These are phyloP conservation scores for Melinopterus prodromus DNA, from an alignment of 2,888 invertebrate genomes.

Conservation along the genomic window DNA sequence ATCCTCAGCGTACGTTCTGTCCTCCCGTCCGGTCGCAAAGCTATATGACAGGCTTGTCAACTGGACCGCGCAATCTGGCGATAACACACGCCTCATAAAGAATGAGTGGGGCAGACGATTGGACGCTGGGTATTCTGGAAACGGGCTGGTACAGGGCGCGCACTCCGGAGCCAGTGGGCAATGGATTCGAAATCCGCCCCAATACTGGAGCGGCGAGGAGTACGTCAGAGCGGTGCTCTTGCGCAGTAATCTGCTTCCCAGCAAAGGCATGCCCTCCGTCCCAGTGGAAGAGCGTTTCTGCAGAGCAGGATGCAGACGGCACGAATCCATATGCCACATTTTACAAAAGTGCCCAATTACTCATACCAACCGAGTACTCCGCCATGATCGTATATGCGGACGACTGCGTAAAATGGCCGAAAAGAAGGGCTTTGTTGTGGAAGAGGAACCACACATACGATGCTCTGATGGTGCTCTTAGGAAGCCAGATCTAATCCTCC, in stretches of 20 bases:
- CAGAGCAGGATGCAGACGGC: slow-evolving; percentile 37
- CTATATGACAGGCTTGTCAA: too few relatives aligned
- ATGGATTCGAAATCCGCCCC: slow-evolving; percentile 38
- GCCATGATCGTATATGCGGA: slow-evolving; percentile 32
- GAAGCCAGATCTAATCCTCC: too few relatives aligned
- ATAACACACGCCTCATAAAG: too few relatives aligned
- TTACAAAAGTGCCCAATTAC: slow-evolving; percentile 41
- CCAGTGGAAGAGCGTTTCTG: slow-evolving; percentile 35
- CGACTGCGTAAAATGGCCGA: too few relatives aligned
- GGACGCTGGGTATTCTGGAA: slow-evolving; percentile 27
- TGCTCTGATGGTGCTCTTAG: too few relatives aligned
- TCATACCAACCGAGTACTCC: slow-evolving; percentile 37
- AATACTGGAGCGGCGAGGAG: slow-evolving; percentile 42
- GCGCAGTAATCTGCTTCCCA: slow-evolving; percentile 44
- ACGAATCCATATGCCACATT: slow-evolving; percentile 40
- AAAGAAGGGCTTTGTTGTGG: too few relatives aligned
- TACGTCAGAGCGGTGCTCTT: slow-evolving; percentile 44
- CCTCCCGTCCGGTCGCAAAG: not conserved
- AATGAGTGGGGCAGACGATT: slow-evolving; percentile 14
- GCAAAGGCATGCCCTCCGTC: slow-evolving; percentile 43
- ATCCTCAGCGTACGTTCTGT: too few relatives aligned
- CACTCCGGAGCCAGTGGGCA: not conserved
- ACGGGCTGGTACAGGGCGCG: slow-evolving; percentile 27
- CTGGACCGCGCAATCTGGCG: not conserved
- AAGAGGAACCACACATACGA: too few relatives aligned